These are phyloP conservation scores for Drosophila erecta DNA, from an alignment of 1,140 invertebrate genomes.

Conservation along the genomic window DNA sequence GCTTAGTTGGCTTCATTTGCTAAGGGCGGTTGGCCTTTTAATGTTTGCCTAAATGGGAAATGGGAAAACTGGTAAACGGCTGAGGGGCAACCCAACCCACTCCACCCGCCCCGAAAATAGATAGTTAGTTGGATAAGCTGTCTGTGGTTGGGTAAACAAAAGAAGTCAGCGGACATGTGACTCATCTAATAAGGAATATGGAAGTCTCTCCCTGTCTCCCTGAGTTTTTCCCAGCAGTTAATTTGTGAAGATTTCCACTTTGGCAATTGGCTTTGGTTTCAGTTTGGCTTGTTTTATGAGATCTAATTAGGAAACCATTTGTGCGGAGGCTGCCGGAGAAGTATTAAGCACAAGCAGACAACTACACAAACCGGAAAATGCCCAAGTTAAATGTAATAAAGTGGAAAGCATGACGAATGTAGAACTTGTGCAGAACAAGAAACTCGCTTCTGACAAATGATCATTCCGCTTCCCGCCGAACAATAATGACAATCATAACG, in stretches of 20 bases:
- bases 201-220: background rate
- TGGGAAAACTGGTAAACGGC: constrained; percentile 22
- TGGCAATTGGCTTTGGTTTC: constrained; percentile 26
- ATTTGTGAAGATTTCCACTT: constrained; percentile 66
- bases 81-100: background rate
- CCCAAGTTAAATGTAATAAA: constrained; percentile 51
- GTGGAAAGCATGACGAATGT: constrained; percentile 75
- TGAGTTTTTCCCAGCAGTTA: constrained; percentile 21
- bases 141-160: constrained; percentile 28
- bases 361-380: constrained; percentile 49
- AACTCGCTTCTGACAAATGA: constrained; percentile 26
- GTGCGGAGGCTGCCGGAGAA: constrained; percentile 28
- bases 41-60: constrained; percentile 52
- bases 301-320: constrained; percentile 74
- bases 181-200: constrained; percentile 47
- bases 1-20: constrained; percentile 76
- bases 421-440: constrained; percentile 41
- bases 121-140: constrained; percentile 47
- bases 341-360: constrained; percentile 48
- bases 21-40: constrained; percentile 43
- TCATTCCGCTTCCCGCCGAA: constrained; percentile 24
- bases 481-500: constrained; percentile 44
- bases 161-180: constrained; percentile 22
- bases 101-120: constrained; percentile 30
- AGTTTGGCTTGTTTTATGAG: constrained; percentile 9